Evolutionary conservation across 64 coral and sea anemone species (phyloP), one percentile per base, ranked within the genome.

Genomic region (Actinia tenebrosa): DNA sequence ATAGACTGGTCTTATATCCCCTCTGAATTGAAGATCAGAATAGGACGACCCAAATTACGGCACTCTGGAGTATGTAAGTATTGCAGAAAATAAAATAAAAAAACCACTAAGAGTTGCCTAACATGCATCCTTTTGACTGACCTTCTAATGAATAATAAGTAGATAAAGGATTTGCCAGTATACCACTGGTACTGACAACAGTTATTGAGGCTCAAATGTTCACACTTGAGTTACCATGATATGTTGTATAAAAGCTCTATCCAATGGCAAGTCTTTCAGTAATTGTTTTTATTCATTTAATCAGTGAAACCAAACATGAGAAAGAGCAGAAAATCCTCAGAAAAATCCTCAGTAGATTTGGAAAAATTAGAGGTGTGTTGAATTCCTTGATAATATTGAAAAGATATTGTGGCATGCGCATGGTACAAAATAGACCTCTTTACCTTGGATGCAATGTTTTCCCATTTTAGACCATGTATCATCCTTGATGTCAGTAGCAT

Each of bases 1-100:
- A 56, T 64, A 84, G 93, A 99, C 52, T 99, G 96, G 96, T 93
- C 10, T 16, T 83, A 91, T 17, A 92, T 98, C 59, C 96, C 96
- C 30, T 83, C 82, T 27, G 96, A 99, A 83, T 55, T 99, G 62
- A 99, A 92, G 89, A 90, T 93, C 30, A 89, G 86, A 90, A 71
- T 84, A 16, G 90, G 54, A 90, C 94, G 86, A 80, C 78, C 56
- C 14, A 77, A 87, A n/a, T 64, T 44, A 58, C 75, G 66, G 20
- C 45, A 10, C 16, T 87, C 62, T 79, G 87, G 69, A 83, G 85
- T 90, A 92, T 87, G 50, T 68, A 52, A 82, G 47, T 30, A 83
- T 27, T 22, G 71, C n/a, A 37, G 71, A n/a, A 7, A 75, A 10
- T 47, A 6, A 47, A 47, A 47, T 47, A n/a, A n/a, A n/a, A n/a